Conservation (phyloP, 2,888 invertebrate genomes). For the Drosophila melanosoma region DNA sequence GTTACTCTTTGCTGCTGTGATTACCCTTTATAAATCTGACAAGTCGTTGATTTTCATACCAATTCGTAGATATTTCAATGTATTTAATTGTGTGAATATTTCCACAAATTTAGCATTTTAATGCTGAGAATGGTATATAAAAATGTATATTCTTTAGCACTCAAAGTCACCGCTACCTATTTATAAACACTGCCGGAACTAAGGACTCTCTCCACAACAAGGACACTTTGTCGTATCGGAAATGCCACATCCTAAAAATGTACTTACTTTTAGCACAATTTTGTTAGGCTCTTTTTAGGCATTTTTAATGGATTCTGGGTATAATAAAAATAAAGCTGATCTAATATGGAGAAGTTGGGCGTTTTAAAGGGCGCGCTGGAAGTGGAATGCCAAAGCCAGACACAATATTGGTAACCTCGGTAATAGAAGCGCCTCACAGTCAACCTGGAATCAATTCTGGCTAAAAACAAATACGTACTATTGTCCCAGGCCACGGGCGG, state of each 20-base stretch:
- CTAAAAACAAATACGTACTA: conserved; percentile 10
- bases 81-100: neutral
- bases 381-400: conserved; percentile 65
- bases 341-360: conserved; percentile 36
- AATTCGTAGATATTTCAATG: neutral
- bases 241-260: neutral
- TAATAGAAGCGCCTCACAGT: accelerated
- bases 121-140: neutral
- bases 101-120: neutral
- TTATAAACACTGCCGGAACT: neutral
- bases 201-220: too few species aligned
- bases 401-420: conserved; percentile 45
- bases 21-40: neutral
- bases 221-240: neutral
- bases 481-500: neutral
- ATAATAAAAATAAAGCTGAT: conserved; percentile 12
- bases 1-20: neutral
- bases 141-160: neutral
- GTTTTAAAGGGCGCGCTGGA: conserved; percentile 55
- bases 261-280: neutral
- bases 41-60: accelerated
- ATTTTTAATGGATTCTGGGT: neutral
- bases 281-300: neutral
- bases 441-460: too few species aligned
- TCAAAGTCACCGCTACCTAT: neutral